phyloP scores from a whole-genome alignment of 2,113 vertebrate species.

The Jaculus jaculus region DNA sequence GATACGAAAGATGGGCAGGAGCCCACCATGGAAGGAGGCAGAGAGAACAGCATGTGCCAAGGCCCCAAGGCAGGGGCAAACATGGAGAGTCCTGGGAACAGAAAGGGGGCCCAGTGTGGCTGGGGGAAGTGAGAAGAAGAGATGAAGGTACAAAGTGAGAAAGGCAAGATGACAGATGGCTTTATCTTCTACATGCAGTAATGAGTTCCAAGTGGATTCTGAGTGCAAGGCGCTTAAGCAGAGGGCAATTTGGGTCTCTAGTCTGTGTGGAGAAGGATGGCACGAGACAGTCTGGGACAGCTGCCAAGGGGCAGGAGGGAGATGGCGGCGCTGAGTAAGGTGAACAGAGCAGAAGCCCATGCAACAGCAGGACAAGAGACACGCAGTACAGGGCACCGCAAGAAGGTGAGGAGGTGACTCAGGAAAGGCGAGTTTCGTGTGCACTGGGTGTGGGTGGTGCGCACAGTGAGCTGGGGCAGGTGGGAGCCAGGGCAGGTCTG shows the following conservation, averaged over 20 bases:
- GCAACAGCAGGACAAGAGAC: neutral
- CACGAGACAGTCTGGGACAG: too few species aligned
- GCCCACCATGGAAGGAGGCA: neutral
- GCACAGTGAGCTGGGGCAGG: neutral
- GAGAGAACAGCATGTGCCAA: neutral
- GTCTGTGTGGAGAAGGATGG: neutral
- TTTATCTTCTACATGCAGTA: neutral
- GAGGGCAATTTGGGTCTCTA: neutral
- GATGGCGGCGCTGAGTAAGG: rapidly evolving
- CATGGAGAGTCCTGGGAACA: neutral
- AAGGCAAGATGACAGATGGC: rapidly evolving
- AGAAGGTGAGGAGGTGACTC: neutral
- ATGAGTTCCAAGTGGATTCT: neutral
- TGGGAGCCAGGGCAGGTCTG: neutral
- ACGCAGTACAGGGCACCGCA: neutral
- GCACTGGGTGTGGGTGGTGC: neutral
- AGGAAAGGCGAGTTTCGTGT: neutral
- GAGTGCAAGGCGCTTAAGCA: neutral
- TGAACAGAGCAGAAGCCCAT: neutral
- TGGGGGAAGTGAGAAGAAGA: neutral
- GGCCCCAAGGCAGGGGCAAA: neutral
- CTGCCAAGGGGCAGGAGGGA: rapidly evolving
- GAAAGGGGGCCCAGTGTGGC: neutral
- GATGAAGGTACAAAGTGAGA: neutral
- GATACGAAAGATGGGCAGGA: neutral